Base-by-base conservation (phyloP, 53 echinoderm and acorn worm species). In the Crossaster papposus region DNA sequence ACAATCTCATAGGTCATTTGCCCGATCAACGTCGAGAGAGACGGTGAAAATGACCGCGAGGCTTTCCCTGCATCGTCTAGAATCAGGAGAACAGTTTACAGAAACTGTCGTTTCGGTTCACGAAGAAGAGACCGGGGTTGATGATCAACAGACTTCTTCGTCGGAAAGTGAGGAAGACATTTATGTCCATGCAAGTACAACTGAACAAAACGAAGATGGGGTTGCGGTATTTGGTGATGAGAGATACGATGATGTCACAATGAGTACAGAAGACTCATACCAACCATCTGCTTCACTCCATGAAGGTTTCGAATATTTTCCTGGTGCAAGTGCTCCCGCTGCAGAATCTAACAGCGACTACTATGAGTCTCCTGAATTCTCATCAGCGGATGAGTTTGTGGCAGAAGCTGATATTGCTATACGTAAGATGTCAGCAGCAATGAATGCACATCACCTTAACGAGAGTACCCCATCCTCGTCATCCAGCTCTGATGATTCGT, bases 391-490 rank as follows among this genome's bases (percentile, higher is more conserved):
- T 52, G 85, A 85, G 30, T 85, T 85, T 30, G 29, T 85, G 51
- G 70, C 85, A 20, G 85, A 71, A 30, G 85, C 85, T 9, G 73
- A 85, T 34, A 72, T 85, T 14, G 38, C 85, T 17, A 85, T 85
- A 1, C 51, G 85, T 53, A 85, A 73, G 24, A 85, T 85, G 85
- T 51, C 31, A 54, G 85, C 85, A 54, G 85, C 85, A 18, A 85
- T 68, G 22, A 83, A 72, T 73, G 51, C 85, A 5, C 51, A 85
- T 28, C 4, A 72, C 32, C 85, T 85, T 30, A 58, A 34, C 8
- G 85, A 73, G 20, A 51, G 29, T 34, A 28, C 73, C 10, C 72
- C 85, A 20, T 72, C 85, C 31, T 85, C 85, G 8, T 23, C 54
- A 18, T 72, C 85, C 23, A 72, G 72, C n/a, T 71, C 72, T 5